These are phyloP conservation scores for Eueremaeus valkanovi DNA, from an alignment of 2,888 invertebrate species.

Conservation along the genomic window DNA sequence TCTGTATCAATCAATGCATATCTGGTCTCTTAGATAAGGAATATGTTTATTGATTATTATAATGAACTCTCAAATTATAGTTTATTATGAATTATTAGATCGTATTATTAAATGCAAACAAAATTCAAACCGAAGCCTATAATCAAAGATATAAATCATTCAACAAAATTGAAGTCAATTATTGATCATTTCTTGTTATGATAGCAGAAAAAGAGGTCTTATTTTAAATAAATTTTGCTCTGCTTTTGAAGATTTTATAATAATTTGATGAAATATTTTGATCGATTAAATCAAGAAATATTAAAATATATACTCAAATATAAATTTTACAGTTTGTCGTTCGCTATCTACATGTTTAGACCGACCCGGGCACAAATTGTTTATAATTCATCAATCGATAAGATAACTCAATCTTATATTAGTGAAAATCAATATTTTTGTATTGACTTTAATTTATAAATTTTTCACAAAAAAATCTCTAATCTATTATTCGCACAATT, in stretches of 20 bases:
- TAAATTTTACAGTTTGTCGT: background rate
- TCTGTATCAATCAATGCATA: no score
- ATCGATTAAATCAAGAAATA: background rate
- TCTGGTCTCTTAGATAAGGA: no score
- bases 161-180: background rate
- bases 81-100: background rate
- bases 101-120: background rate
- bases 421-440: no score
- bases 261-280: background rate
- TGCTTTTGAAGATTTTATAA: background rate
- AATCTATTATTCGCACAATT: no score
- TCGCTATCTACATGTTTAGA: background rate
- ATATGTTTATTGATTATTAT: conserved; percentile 5
- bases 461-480: no score
- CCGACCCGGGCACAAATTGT: no score
- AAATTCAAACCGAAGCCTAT: background rate
- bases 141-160: background rate
- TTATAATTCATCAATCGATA: no score
- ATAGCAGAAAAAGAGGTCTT: background rate
- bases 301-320: background rate
- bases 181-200: background rate
- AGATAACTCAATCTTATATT: no score
- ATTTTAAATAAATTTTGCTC: background rate
- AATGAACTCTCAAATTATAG: background rate
- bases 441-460: no score